Evolutionary conservation across 2,113 vertebrate species (phyloP).

Genomic region (Larimichthys polyactis): DNA sequence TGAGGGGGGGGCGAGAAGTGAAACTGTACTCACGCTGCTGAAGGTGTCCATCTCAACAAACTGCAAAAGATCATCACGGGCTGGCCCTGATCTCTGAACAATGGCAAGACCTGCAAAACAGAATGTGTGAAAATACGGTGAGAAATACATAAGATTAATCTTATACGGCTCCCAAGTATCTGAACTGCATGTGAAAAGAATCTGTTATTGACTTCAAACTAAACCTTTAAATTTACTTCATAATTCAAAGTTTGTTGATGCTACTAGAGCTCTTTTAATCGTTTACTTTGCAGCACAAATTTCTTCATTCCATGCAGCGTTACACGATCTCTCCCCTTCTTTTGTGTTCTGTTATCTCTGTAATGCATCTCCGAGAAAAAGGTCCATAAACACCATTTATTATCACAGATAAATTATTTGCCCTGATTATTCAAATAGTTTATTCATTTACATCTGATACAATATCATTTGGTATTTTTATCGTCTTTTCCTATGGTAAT

Average conservation of each 20-base stretch:
- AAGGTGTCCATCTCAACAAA: slow-evolving; percentile 77
- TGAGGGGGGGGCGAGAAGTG: slow-evolving; percentile 49
- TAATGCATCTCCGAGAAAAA: slow-evolving; percentile 70
- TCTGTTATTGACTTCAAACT: background rate
- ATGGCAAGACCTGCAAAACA: slow-evolving; percentile 26
- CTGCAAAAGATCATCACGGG: slow-evolving; percentile 53
- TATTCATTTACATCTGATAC: slow-evolving; percentile 82
- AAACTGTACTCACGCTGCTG: slow-evolving; percentile 76
- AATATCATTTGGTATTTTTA: slow-evolving; percentile 78
- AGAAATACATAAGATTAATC: slow-evolving; percentile 19
- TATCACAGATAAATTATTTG: slow-evolving; percentile 78
- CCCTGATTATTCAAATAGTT: slow-evolving; percentile 76
- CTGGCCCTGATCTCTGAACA: slow-evolving; percentile 59
- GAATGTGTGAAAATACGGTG: slow-evolving; percentile 27
- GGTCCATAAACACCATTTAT: slow-evolving; percentile 68
- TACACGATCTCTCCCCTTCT: slow-evolving; percentile 34
- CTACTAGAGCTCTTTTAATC: slow-evolving; percentile 42
- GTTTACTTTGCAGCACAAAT: slow-evolving; percentile 40
- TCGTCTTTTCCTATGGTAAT: slow-evolving; percentile 80
- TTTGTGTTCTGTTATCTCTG: slow-evolving; percentile 66
- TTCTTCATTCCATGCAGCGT: slow-evolving; percentile 27
- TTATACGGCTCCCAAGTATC: background rate
- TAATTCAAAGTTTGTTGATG: slow-evolving; percentile 33
- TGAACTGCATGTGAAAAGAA: background rate
- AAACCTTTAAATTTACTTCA: slow-evolving; percentile 5